Evolutionary conservation across 1,140 invertebrate genomes (phyloP), one percentile per base, ranked within the genome.

Genomic region (Sycophaga agraensis): DNA sequence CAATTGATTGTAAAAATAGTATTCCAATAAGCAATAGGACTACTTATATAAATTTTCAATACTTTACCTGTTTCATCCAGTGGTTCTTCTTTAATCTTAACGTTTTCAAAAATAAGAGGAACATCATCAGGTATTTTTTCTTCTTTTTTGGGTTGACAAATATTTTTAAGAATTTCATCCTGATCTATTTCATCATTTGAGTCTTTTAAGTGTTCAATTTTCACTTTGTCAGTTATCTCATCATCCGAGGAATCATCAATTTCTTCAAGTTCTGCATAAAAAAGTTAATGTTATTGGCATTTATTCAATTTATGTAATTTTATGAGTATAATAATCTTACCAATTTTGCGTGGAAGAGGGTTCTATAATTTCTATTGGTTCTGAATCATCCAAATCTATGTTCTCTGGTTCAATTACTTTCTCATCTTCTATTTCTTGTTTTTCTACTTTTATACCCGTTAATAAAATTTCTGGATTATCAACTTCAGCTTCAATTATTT

Each of bases 61-160:
- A 21, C 28, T n/a, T 72, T 65, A 85, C 84, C 84, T 34, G 80
- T 79, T 71, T 85, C 84, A 14, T 81, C 51, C 69, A 86, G 85
- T 2, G 84, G 84, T 70, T 87, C 86, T 69, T 81, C 77, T 63
- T 86, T 86, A 42, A 85, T 74, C 71, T 80, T 81, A 16, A 85
- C 69, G 11, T 78, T 66, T 7, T 65, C 67, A 11, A 70, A 69
- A 59, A 68, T 70, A 8, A 66, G 17, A 7, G 49, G 59, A 7
- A 59, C 56, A 49, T 66, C 54, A 11, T 57, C 48, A 4, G 49
- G 40, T 28, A 58, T 63, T 71, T 73, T 74, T 53, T 70, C 67
- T 16, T 68, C 70, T 1, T 70, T 67, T 42, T 59, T 66, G 6
- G 62, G 59, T 11, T 6, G 5, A 6, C 5, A 6, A 31, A 31